A percentile compares a stretch with the other conserved stretches of the same genome.
These are phyloP conservation scores for Erythrocercus mccallii DNA, from an alignment of 2,113 vertebrate genomes.

Conservation along the genomic window DNA sequence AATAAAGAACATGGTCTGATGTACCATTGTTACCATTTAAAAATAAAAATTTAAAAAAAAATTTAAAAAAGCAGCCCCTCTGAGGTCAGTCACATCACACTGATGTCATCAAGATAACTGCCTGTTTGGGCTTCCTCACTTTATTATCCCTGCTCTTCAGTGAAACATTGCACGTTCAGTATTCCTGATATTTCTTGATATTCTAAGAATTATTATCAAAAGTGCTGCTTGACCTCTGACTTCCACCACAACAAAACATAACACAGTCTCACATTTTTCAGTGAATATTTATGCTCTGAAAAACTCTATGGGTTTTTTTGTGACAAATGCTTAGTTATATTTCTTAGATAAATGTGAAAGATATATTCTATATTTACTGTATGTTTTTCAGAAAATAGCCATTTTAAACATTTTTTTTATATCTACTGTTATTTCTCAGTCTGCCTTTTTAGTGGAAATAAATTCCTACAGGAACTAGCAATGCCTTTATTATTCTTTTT, in stretches of 20 bases:
- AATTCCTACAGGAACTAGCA: slow-evolving; percentile 5
- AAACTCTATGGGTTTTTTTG: background rate
- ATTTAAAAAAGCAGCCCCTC: background rate
- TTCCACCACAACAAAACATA: background rate
- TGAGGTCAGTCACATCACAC: background rate
- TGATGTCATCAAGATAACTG: background rate
- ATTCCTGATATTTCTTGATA: background rate
- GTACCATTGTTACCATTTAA: background rate
- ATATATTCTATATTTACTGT: background rate
- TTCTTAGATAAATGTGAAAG: background rate
- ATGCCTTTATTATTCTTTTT: slow-evolving; percentile 4
- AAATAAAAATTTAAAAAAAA: background rate
- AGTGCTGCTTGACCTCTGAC: background rate
- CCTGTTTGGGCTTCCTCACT: background rate
- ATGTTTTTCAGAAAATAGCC: background rate
- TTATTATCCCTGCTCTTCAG: background rate
- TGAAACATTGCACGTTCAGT: background rate
- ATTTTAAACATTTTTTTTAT: background rate
- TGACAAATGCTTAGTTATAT: background rate
- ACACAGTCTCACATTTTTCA: background rate
- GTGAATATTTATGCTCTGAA: background rate
- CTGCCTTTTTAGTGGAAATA: slow-evolving; percentile 26
- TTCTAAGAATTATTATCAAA: background rate
- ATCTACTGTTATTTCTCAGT: background rate
- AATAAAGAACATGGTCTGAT: background rate